These are phyloP conservation scores for Eumerus sabulonum DNA, from an alignment of 2,888 invertebrate genomes.

Conservation along the genomic window DNA sequence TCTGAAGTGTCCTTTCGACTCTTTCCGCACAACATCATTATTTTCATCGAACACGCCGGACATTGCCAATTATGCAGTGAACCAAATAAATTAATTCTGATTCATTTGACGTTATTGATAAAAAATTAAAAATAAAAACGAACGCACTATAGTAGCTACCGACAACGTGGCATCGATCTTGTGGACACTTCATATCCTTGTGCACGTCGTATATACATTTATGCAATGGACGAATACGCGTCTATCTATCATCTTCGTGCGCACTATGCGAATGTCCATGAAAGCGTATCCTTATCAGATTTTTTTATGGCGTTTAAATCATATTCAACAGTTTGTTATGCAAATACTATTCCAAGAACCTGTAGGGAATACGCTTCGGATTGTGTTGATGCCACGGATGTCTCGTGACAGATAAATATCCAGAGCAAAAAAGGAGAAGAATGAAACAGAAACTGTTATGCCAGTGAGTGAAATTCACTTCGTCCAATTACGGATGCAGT, in stretches of 20 bases:
- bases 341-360: conserved; percentile 53
- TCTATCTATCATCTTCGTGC: too few species aligned
- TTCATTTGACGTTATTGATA: not conserved
- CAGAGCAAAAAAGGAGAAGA: not conserved
- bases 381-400: conserved; percentile 17
- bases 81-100: too few species aligned
- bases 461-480: conserved; percentile 7
- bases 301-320: conserved; percentile 48
- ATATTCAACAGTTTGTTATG: conserved; percentile 63
- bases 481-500: conserved; percentile 7
- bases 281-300: not conserved
- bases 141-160: not conserved
- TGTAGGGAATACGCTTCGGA: conserved; percentile 43
- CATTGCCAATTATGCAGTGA: too few species aligned
- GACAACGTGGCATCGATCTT: too few species aligned
- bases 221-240: too few species aligned
- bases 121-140: not conserved
- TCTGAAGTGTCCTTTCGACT: too few species aligned
- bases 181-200: too few species aligned
- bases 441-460: not conserved
- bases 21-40: too few species aligned
- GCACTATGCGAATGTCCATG: too few species aligned
- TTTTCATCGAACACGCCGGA: too few species aligned
- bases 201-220: too few species aligned
- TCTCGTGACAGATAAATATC: conserved; percentile 31